A percentile compares a stretch with the other conserved stretches of the same genome.
These are phyloP conservation scores for Nilaparvata lugens DNA, from an alignment of 1,140 invertebrate genomes.

Conservation along the genomic window DNA sequence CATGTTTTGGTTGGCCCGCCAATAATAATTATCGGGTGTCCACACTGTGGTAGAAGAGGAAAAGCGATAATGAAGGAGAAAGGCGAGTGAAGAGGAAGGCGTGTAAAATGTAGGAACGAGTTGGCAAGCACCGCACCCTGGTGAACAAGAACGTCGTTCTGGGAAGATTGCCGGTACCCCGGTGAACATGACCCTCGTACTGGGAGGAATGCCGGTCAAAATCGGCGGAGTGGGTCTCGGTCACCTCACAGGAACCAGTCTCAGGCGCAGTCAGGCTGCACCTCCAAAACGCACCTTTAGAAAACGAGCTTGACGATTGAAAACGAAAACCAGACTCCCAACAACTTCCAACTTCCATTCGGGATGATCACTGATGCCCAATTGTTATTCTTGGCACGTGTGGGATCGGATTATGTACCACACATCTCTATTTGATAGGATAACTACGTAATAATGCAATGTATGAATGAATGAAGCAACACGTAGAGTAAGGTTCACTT, in stretches of 20 bases:
- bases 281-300: not conserved
- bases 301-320: not conserved
- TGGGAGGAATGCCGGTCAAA: not conserved
- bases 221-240: not conserved
- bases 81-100: not conserved
- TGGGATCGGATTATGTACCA: not conserved
- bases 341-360: not conserved
- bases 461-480: not conserved
- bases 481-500: no score
- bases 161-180: not conserved
- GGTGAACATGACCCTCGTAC: not conserved
- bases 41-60: conserved; percentile 13
- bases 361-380: not conserved
- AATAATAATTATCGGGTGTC: not conserved
- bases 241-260: not conserved
- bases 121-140: conserved; percentile 3
- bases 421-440: not conserved
- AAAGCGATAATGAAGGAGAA: no score
- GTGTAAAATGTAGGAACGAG: conserved; percentile 1
- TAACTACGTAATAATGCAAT: not conserved
- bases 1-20: not conserved
- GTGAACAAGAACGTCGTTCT: not conserved
- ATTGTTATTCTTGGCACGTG: not conserved
- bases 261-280: not conserved
- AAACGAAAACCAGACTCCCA: not conserved